These are phyloP conservation scores for Leptothorax acervorum DNA, from an alignment of 2,888 invertebrate species.

Conservation along the genomic window DNA sequence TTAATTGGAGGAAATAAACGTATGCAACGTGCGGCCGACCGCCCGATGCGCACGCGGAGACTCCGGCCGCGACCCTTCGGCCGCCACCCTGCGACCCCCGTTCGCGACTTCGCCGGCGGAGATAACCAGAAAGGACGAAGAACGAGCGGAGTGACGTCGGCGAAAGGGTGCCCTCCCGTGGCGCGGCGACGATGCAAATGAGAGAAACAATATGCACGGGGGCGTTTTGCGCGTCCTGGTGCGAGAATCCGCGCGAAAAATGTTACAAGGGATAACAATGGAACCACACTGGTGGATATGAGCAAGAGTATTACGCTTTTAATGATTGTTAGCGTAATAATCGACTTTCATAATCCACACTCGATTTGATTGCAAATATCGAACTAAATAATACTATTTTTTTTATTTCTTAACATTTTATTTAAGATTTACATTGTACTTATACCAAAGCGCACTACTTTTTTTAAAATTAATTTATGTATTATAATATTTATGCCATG, in stretches of 20 bases:
- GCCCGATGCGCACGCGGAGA: conserved; percentile 66
- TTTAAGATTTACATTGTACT: neutral
- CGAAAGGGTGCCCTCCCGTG: conserved; percentile 44
- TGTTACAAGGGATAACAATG: conserved; percentile 10
- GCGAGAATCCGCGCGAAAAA: conserved; percentile 7
- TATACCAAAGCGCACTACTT: neutral
- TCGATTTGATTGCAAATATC: neutral
- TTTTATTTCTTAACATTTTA: neutral
- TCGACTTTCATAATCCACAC: neutral
- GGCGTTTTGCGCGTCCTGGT: neutral
- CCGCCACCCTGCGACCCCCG: conserved; percentile 60
- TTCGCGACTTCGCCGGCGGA: conserved; percentile 75
- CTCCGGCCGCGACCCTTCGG: conserved; percentile 83
- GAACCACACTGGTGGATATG: neutral
- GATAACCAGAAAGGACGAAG: conserved; percentile 76
- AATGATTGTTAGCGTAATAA: neutral
- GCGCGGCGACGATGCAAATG: conserved; percentile 45
- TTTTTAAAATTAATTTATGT: neutral
- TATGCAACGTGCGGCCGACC: conserved; percentile 69
- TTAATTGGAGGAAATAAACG: conserved; percentile 83
- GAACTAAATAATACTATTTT: neutral
- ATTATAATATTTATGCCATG: neutral
- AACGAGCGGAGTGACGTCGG: conserved; percentile 29
- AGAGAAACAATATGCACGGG: conserved; percentile 29
- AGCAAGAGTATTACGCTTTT: neutral